Evolutionary conservation across 2,797 vertebrate genomes (phyloP), one percentile per base, ranked within the genome.

Genomic region (Chloroceryle amazona): DNA sequence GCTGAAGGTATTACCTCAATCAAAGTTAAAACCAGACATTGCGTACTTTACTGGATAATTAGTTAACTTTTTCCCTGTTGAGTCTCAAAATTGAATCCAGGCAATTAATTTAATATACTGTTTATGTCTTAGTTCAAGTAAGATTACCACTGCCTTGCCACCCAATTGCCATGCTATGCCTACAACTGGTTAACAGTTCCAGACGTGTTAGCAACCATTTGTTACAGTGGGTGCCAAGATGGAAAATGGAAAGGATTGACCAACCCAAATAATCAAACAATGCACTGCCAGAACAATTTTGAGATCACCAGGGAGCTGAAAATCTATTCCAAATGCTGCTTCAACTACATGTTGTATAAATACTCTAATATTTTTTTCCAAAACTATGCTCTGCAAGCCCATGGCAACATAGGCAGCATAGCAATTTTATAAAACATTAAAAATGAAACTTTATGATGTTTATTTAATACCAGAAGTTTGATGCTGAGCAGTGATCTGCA

Each of bases 301-400:
- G 66, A 84, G 39, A 70, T 96, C 83, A 81, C 35, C 52, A 80
- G 73, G 86, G 66, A 95, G 62, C 44, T 85, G 60, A 79, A 95
- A 90, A 89, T 73, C 61, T 73, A n/a, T 90, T 96, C 62, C 86
- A 95, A 96, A 91, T 84, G 73, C 61, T 90, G 46, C 49, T 81
- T 84, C 70, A 91, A 72, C 28, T 75, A 63, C 3, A 0, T 31
- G 11, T 65, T 57, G n/a, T 54, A 75, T 37, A 90, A 95, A 95
- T 46, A 88, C 52, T 58, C 33, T 3, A 66, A 39, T 29, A 58
- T 4, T 31, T 70, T 85, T 47, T 55, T 81, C 31, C 52, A 74
- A 72, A 95, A 89, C 46, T 54, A 46, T n/a, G 29, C 6, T 86
- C 18, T 61, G 37, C 41, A 81, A 96, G 44, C 20, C 54, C 31